phyloP scores from a whole-genome alignment of 1,140 invertebrate genomes.

The Latrodectus geometricus region DNA sequence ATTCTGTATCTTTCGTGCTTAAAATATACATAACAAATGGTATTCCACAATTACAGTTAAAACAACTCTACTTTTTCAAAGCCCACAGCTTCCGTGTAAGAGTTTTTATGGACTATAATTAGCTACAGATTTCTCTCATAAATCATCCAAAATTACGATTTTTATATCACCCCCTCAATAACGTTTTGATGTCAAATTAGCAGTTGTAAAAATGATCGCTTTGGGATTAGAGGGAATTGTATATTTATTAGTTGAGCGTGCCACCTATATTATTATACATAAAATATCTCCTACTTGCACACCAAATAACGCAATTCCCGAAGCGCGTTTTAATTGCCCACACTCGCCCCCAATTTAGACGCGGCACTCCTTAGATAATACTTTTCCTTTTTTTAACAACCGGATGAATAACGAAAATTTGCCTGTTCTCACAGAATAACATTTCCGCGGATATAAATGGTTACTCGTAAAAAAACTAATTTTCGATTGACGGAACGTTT shows the following conservation, averaged over 20 bases:
- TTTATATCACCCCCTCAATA: slow-evolving; percentile 24
- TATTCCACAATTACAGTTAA: no score
- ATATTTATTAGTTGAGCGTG: slow-evolving; percentile 57
- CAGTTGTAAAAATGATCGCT: slow-evolving; percentile 28
- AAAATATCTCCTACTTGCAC: background rate
- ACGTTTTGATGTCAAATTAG: slow-evolving; percentile 38
- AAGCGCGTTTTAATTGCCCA: slow-evolving; percentile 17
- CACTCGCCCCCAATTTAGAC: slow-evolving; percentile 10
- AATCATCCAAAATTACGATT: background rate
- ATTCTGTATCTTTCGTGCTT: no score
- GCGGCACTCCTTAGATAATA: slow-evolving; percentile 5
- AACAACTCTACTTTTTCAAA: no score
- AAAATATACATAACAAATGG: no score
- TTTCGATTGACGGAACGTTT: background rate
- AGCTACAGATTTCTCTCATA: no score
- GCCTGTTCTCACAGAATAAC: background rate
- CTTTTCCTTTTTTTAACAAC: slow-evolving; percentile 7
- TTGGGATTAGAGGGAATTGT: slow-evolving; percentile 36
- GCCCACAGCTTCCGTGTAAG: no score
- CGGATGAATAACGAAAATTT: background rate
- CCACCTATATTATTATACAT: slow-evolving; percentile 20
- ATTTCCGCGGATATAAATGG: background rate
- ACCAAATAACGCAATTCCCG: background rate
- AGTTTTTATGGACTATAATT: no score
- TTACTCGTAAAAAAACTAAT: background rate